Evolutionary conservation across 2,113 vertebrate genomes (phyloP).

Genomic region (Recurvirostra avosetta): DNA sequence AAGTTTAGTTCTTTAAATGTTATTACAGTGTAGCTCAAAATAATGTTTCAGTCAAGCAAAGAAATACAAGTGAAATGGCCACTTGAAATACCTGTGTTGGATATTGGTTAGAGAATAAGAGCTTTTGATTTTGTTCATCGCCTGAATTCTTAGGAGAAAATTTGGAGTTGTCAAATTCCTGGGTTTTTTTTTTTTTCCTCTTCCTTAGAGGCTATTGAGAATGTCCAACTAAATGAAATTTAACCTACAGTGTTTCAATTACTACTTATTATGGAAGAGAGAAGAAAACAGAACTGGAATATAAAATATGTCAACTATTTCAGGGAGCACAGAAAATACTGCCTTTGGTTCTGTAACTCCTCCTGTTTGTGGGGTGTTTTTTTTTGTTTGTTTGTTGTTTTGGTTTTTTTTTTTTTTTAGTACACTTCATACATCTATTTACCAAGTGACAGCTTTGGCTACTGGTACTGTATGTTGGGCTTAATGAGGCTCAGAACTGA

Average conservation of each 20-base stretch:
- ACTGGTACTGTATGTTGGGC: neutral
- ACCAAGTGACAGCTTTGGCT: neutral
- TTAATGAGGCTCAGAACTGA: neutral
- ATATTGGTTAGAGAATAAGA: neutral
- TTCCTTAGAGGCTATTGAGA: neutral
- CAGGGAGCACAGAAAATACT: neutral
- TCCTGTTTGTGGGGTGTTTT: neutral
- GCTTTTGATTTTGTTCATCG: neutral
- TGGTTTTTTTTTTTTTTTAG: neutral
- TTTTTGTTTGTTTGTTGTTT: neutral
- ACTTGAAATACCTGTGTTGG: neutral
- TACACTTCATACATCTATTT: neutral
- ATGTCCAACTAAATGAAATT: neutral
- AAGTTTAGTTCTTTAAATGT: neutral
- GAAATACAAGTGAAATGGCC: neutral
- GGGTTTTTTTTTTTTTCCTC: neutral
- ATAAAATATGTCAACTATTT: neutral
- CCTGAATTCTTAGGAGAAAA: neutral
- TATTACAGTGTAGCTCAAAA: neutral
- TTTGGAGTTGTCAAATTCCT: neutral
- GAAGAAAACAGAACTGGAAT: neutral
- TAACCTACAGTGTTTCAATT: neutral
- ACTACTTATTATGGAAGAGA: neutral
- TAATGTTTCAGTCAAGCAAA: neutral
- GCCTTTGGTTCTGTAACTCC: neutral